phyloP scores from a whole-genome alignment of 2,888 invertebrate genomes.

The Rhagonycha lutea region DNA sequence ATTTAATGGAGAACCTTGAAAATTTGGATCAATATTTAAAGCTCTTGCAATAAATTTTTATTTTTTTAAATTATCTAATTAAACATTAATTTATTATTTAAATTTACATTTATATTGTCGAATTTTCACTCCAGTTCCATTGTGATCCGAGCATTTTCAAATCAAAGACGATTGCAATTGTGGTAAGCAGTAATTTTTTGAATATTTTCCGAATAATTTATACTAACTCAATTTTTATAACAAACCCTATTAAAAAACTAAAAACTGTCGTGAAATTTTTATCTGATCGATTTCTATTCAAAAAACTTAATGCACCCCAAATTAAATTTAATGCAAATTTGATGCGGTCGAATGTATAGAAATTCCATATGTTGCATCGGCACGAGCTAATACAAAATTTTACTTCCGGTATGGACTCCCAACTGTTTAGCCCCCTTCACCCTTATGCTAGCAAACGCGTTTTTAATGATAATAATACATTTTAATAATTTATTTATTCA shows the following conservation, averaged over 20 bases:
- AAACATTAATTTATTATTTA: not conserved
- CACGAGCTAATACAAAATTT: constrained; percentile 5
- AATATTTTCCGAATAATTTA: no score
- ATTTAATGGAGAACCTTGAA: not conserved
- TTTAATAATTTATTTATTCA: not conserved
- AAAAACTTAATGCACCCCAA: not conserved
- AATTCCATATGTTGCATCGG: constrained; percentile 8
- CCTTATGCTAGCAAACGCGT: constrained; percentile 8
- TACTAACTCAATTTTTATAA: not conserved
- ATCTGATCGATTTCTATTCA: not conserved
- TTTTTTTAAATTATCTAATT: not conserved
- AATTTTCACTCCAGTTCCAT: not conserved
- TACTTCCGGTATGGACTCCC: constrained; percentile 3
- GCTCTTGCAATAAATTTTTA: not conserved
- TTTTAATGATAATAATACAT: not conserved
- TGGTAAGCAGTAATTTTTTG: not conserved
- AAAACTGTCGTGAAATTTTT: constrained; percentile 31
- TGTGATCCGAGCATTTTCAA: not conserved
- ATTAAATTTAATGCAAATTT: constrained; percentile 21
- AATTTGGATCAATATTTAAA: not conserved
- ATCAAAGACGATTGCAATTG: not conserved
- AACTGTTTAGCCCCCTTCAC: constrained; percentile 2
- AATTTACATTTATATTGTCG: not conserved
- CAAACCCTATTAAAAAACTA: not conserved
- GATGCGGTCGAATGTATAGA: constrained; percentile 17